These are phyloP conservation scores for Romanomermis culicivorax DNA, from an alignment of 2,888 invertebrate genomes.

Conservation along the genomic window DNA sequence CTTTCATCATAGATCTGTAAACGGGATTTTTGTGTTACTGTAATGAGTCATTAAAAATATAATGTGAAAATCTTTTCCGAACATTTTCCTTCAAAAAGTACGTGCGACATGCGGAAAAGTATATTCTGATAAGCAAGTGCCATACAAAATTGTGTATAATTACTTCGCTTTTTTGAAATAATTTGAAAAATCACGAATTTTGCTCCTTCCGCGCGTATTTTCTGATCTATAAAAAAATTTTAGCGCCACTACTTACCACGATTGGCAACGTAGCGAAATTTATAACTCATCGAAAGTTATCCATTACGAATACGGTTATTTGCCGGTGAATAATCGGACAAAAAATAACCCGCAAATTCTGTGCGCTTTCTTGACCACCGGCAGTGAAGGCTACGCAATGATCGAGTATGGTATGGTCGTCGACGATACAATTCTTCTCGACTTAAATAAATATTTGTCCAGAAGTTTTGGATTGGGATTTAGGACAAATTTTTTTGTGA, in stretches of 20 bases:
- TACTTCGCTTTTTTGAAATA: too few relatives aligned
- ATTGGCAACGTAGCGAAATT: not conserved
- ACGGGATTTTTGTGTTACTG: too few relatives aligned
- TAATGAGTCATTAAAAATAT: too few relatives aligned
- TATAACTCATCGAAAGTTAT: not conserved
- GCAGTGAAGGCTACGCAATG: not conserved
- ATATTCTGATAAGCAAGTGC: too few relatives aligned
- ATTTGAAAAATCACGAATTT: too few relatives aligned
- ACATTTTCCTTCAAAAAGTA: too few relatives aligned
- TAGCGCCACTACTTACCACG: not conserved
- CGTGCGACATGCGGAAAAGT: too few relatives aligned
- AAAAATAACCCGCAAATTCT: not conserved
- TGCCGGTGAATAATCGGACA: not conserved
- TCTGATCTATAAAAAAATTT: not conserved
- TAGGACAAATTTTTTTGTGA: not conserved
- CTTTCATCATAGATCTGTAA: too few relatives aligned
- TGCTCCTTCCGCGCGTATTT: too few relatives aligned
- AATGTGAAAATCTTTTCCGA: too few relatives aligned
- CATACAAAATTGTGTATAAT: too few relatives aligned
- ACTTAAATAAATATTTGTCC: not conserved
- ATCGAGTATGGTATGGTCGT: not conserved
- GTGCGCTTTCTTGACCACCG: conserved; percentile 1
- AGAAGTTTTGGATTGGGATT: not conserved
- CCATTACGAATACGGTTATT: not conserved
- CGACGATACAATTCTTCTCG: not conserved